Evolutionary conservation across 2,797 vertebrate species (phyloP).

Genomic region (Aplochiton taeniatus): DNA sequence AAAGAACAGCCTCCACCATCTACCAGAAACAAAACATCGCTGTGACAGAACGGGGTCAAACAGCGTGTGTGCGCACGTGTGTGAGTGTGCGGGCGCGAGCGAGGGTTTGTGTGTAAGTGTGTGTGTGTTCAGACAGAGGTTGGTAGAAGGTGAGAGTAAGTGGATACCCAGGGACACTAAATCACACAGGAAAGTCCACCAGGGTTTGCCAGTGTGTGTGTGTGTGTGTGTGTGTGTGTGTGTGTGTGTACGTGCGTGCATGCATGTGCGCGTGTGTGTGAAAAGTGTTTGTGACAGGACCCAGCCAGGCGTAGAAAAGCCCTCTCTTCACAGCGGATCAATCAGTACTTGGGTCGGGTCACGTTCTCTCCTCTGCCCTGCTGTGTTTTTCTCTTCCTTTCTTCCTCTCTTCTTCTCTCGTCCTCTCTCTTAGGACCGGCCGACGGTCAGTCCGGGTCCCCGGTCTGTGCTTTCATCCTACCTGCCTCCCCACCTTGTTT

Average conservation of each 20-base stretch:
- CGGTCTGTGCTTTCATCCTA: too few relatives aligned
- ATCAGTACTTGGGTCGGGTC: slow-evolving; percentile 38
- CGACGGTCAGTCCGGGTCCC: slow-evolving; percentile 18
- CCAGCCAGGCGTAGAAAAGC: slow-evolving; percentile 47
- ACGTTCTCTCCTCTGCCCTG: slow-evolving; percentile 24
- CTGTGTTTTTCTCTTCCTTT: background rate
- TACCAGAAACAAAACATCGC: background rate
- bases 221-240: slow-evolving; percentile 9
- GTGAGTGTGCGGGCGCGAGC: background rate
- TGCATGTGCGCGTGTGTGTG: background rate
- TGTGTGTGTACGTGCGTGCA: background rate
- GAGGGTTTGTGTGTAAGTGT: background rate
- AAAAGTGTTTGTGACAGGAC: slow-evolving; percentile 22
- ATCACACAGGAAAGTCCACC: background rate
- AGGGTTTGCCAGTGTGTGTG: slow-evolving; percentile 4
- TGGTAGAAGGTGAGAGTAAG: slow-evolving; percentile 1
- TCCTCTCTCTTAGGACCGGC: slow-evolving; percentile 5
- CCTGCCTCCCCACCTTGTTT: too few relatives aligned
- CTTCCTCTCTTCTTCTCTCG: background rate
- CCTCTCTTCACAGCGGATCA: slow-evolving; percentile 49
- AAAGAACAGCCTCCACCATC: slow-evolving; percentile 2
- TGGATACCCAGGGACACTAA: background rate
- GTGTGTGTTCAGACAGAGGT: background rate
- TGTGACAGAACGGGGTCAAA: slow-evolving; percentile 21
- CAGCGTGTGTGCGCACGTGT: background rate